Evolutionary conservation across 2,797 vertebrate species (phyloP), one percentile per base, ranked within the genome.

Genomic region (Sebastes nivosus): DNA sequence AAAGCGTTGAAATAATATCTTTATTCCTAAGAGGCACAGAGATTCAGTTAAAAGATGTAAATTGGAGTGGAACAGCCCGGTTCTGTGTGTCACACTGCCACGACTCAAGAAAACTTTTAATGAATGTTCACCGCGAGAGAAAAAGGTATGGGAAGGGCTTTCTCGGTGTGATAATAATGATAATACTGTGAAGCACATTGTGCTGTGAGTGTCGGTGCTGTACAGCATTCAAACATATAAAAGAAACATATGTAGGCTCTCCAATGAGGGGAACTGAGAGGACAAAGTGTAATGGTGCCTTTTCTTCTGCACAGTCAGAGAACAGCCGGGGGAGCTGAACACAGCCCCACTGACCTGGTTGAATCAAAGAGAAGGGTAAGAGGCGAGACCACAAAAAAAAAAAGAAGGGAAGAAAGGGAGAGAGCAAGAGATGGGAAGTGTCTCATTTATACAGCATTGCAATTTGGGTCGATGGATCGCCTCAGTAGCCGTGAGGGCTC

Each of bases 401-500:
- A 69, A 50, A 61, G 59, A 65, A 59, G 69, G 66, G 59, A 32
- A 59, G 60, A 80, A 80, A 76, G 59, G 18, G 75, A 55, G 54
- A 70, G 75, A 77, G 75, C 59, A 63, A 68, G 67, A 80, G 34
- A 85, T 20, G 34, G 67, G 64, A 92, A 84, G 85, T 73, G 81
- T 87, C 82, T 88, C 77, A 76, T 85, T 90, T 85, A 68, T 67
- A 77, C 80, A 67, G 79, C 67, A 70, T 57, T 82, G 73, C 84
- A 90, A 82, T 90, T 89, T 87, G 71, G 80, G 85, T 87, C 75
- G 76, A 89, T 88, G 84, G 88, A 87, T 86, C 59, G 57, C 76
- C 71, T 83, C 86, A 75, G 85, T 89, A 78, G 84, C 84, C 70
- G 30, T 63, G 22, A 90, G 82, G 78, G 64, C 80, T 75, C 54